Base-by-base conservation (phyloP, 2,888 invertebrate genomes). In the Caenorhabditis japonica region DNA sequence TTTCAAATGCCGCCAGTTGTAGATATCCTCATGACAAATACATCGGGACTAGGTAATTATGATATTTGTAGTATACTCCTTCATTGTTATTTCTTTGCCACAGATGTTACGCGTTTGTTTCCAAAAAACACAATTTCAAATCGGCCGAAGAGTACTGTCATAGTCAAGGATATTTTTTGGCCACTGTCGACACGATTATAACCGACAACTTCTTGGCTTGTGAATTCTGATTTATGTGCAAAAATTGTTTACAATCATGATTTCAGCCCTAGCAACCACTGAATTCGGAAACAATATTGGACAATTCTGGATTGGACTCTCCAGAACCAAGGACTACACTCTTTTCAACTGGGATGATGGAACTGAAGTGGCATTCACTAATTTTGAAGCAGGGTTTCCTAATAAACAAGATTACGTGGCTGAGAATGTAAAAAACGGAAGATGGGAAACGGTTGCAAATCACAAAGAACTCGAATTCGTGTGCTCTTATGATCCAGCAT, bases 381-480 rank as follows among this genome's bases (percentile, higher is more conserved):
- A 68, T 33, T 68, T 68, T 27, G 68, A 59, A 33, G 52, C 68
- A 7, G 68, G 68, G 30, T 68, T 59, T 41, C 68, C 68, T 17
- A 68, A 59, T 33, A 68, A 30, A 33, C 33, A 68, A 25, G 59
- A 68, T 19, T 58, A 53, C 41, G 68, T 68, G 12, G 68, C 68
- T 21, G 68, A 68, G 39, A 68, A 68, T 17, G 41, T 68, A 17
- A 59, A 27, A 21, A 68, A 68, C 19, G 68, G 51, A 33, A 68
- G 47, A 47, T 68, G 68, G 68, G 46, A 59, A 17, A 68, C 68
- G 21, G 10, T 59, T 13, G 38, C 52, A 1, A 47, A 59, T 30
- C 52, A 59, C 38, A 59, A 52, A 21, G 51, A 59, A 7, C 53
- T 68, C 5, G 59, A 59, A 30, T 68, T 68, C 23, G 47, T 68